Percentiles rank a stretch among this genome's conserved stretches.
These are phyloP conservation scores for Euspilapteryx auroguttella DNA, from an alignment of 2,888 invertebrate species.

Conservation along the genomic window DNA sequence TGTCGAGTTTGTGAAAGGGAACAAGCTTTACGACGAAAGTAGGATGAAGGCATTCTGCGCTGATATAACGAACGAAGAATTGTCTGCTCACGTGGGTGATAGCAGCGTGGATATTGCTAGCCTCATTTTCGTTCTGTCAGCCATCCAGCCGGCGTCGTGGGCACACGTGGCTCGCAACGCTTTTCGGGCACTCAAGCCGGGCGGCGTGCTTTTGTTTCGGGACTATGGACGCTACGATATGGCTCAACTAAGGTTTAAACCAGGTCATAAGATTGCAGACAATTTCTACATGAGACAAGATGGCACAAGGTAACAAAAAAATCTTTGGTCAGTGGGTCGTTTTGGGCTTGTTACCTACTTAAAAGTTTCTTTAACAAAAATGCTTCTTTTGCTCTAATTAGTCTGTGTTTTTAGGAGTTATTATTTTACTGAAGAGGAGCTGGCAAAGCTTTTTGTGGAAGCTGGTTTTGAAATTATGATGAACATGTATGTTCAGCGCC, in stretches of 20 bases:
- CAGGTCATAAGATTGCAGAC: slow-evolving; percentile 89
- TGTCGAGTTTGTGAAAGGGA: slow-evolving; percentile 77
- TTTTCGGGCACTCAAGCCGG: slow-evolving; percentile 65
- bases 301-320: slow-evolving; percentile 88
- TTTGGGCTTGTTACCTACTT: no score
- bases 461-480: slow-evolving; percentile 71
- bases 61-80: slow-evolving; percentile 75
- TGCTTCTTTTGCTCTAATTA: no score
- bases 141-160: slow-evolving; percentile 89
- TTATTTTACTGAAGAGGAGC: slow-evolving; percentile 76
- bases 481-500: slow-evolving; percentile 80
- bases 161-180: slow-evolving; percentile 64
- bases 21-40: slow-evolving; percentile 65
- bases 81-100: slow-evolving; percentile 56
- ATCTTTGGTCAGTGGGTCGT: no score
- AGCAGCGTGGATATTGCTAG: slow-evolving; percentile 77
- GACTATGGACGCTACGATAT: slow-evolving; percentile 96
- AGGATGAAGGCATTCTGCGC: slow-evolving; percentile 79
- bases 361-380: no score
- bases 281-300: slow-evolving; percentile 96
- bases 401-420: slow-evolving; percentile 76
- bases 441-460: slow-evolving; percentile 64
- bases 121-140: slow-evolving; percentile 93
- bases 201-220: slow-evolving; percentile 82
- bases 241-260: slow-evolving; percentile 92